Conservation (phyloP, 2,113 vertebrate genomes). For the Hyaena hyaena region DNA sequence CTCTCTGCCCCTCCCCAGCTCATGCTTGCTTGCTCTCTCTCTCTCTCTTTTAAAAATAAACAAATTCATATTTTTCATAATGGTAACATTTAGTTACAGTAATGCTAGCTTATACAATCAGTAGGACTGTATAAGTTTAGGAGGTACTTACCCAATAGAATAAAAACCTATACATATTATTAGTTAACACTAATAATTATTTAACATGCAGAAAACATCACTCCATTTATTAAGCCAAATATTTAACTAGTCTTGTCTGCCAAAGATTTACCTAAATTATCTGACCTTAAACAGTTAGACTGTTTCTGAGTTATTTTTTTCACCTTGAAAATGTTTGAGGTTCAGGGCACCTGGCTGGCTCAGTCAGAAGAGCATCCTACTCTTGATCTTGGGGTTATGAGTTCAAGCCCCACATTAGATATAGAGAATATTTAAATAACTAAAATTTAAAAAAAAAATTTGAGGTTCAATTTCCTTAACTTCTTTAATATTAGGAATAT, state of each 20-base stretch:
- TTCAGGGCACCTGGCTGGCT: not conserved
- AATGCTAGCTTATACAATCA: not conserved
- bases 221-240: not conserved
- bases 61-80: constrained; percentile 11
- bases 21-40: no score
- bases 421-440: no score
- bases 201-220: not conserved
- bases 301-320: not conserved
- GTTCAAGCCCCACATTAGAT: no score
- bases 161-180: not conserved
- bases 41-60: not conserved
- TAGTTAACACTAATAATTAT: not conserved
- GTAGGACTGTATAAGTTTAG: not conserved
- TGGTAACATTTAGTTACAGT: not conserved
- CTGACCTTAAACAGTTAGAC: not conserved
- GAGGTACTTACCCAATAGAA: not conserved
- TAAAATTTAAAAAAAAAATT: not conserved
- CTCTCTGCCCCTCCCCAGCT: no score
- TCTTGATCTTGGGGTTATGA: no score
- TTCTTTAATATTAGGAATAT: constrained; percentile 14
- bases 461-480: not conserved
- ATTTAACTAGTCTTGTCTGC: not conserved
- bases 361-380: no score
- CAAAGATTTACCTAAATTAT: not conserved
- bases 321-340: not conserved